Evolutionary conservation across 2,113 vertebrate species (phyloP), one percentile per base, ranked within the genome.

Genomic region (Ptychochromis oligacanthus): DNA sequence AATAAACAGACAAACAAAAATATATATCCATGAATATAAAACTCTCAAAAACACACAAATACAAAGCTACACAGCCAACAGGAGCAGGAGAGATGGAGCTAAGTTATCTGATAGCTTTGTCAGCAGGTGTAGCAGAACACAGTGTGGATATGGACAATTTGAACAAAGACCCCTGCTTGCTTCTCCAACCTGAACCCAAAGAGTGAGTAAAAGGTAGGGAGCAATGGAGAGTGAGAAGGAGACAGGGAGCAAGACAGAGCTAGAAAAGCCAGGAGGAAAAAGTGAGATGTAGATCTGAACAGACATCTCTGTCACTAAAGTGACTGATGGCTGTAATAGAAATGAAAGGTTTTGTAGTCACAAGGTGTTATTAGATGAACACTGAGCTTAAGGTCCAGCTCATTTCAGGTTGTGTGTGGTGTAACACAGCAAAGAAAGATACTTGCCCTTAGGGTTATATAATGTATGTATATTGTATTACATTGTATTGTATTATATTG

Each of bases 71-170:
- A 58, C 15, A 9, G 26, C 24, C 74, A 79, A 80, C 72, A 82
- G 77, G 84, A 64, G 79, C 3, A 36, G 75, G 54, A 70, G 80
- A 54, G 80, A 88, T 59, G 75, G 76, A 77, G 90, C 70, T 82
- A 72, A 83, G 90, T 88, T 88, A 86, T 89, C 81, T 79, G 82
- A 87, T 85, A 81, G 91, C 91, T 90, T 82, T 88, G 85, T 84
- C 87, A 90, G 91, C 91, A 89, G 87, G 86, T 86, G 87, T 12
- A 65, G 62, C 65, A 90, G 70, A 88, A 89, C 80, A 86, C 85
- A 87, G 65, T 77, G 80, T 81, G 81, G 83, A 91, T 91, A 83
- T 11, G 54, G 74, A 57, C 82, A 89, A 83, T 92, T 89, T 90
- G 77, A 91, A 88, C 81, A 87, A 70, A 89, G 81, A 80, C 65